phyloP scores from a whole-genome alignment of 2,797 vertebrate species.

The Cyclura pinguis region DNA sequence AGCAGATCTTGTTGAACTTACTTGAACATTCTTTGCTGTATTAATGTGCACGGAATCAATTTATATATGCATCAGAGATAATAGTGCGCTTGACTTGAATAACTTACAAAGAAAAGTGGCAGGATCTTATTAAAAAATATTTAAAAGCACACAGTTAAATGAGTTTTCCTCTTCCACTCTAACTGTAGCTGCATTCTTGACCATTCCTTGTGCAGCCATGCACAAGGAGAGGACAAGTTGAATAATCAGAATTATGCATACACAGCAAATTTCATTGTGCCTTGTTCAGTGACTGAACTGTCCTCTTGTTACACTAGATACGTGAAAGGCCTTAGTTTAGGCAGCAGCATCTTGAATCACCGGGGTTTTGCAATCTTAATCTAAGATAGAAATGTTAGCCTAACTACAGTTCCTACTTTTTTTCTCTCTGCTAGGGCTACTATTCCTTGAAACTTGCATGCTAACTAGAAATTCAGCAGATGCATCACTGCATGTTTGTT shows the following conservation, averaged over 20 bases:
- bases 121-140: not conserved
- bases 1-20: not conserved
- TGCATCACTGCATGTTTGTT: not conserved
- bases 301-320: not conserved
- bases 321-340: not conserved
- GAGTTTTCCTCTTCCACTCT: not conserved
- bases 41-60: not conserved
- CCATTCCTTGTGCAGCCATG: not conserved
- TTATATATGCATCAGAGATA: not conserved
- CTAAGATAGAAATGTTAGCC: not conserved
- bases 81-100: not conserved
- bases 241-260: not conserved
- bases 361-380: not conserved
- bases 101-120: not conserved
- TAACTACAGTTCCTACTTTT: not conserved
- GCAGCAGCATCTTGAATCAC: not conserved
- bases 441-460: not conserved
- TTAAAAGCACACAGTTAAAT: not conserved
- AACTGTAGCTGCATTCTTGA: not conserved
- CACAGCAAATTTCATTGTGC: not conserved
- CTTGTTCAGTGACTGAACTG: not conserved
- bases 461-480: not conserved
- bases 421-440: not conserved
- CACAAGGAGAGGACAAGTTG: constrained; percentile 4
- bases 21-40: not conserved